phyloP scores from a whole-genome alignment of 2,113 vertebrate genomes.

The Festucalex cinctus region DNA sequence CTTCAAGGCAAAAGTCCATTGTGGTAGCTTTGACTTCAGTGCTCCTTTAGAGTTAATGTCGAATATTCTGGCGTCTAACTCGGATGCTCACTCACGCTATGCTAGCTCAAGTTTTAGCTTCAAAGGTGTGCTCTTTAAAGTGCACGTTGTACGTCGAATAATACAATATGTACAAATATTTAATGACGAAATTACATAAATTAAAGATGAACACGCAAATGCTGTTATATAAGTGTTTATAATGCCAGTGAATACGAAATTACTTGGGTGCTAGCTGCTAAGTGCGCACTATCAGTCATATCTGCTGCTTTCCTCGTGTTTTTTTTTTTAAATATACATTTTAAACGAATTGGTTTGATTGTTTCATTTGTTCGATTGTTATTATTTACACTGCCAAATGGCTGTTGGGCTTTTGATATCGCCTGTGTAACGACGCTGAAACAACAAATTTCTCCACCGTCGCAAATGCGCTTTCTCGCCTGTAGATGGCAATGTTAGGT shows the following conservation, averaged over 20 bases:
- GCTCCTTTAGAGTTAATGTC: not conserved
- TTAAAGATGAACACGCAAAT: not conserved
- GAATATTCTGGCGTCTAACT: not conserved
- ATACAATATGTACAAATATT: not conserved
- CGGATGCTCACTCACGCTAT: not conserved
- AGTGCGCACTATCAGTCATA: not conserved
- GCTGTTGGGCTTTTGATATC: too few species aligned
- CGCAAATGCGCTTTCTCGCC: too few species aligned
- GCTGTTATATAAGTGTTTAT: not conserved
- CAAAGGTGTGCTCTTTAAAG: not conserved
- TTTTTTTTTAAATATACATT: too few species aligned
- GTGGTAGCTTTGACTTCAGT: not conserved
- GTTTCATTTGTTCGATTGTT: too few species aligned
- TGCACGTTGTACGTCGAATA: not conserved
- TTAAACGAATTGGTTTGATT: too few species aligned
- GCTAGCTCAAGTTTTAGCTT: not conserved
- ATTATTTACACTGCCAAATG: too few species aligned
- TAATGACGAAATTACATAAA: not conserved
- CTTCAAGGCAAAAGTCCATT: constrained; percentile 54
- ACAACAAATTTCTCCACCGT: too few species aligned
- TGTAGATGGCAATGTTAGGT: too few species aligned
- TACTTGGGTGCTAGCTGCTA: not conserved
- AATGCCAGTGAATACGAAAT: not conserved
- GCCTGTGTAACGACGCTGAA: too few species aligned
- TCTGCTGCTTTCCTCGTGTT: not conserved